phyloP scores from a whole-genome alignment of 2,888 invertebrate genomes.

The Crossocerus cetratus region DNA sequence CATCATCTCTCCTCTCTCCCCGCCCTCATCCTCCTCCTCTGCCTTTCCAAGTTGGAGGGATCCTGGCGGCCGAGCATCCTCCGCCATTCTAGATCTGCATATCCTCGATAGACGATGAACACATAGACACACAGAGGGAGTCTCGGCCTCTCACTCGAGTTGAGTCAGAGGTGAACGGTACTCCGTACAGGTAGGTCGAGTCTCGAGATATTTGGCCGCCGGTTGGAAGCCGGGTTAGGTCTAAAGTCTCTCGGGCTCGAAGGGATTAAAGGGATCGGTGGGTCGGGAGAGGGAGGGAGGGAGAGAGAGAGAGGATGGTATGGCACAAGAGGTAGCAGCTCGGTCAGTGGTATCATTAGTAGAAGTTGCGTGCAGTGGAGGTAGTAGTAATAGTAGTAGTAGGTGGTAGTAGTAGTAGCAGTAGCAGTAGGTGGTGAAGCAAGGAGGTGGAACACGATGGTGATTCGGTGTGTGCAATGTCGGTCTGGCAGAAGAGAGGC shows the following conservation, averaged over 20 bases:
- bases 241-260: too few relatives aligned
- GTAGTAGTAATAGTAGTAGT: conserved; percentile 33
- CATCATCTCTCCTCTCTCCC: not conserved
- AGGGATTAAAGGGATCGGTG: not conserved
- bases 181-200: too few relatives aligned
- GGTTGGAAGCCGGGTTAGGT: too few relatives aligned
- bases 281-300: too few relatives aligned
- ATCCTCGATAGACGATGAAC: too few relatives aligned
- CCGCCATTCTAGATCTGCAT: not conserved
- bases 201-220: too few relatives aligned
- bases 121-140: too few relatives aligned
- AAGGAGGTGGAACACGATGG: conserved; percentile 53
- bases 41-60: not conserved
- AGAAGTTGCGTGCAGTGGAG: conserved; percentile 10
- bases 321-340: not conserved
- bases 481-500: conserved; percentile 35
- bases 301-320: not conserved
- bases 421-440: conserved; percentile 51
- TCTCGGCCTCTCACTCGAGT: too few relatives aligned
- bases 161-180: too few relatives aligned
- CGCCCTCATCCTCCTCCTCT: not conserved
- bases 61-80: not conserved
- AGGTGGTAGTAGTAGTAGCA: conserved; percentile 37
- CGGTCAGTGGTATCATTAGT: not conserved
- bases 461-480: conserved; percentile 64